phyloP scores from a whole-genome alignment of 2,888 invertebrate species.

The Drosophila hamatofila region DNA sequence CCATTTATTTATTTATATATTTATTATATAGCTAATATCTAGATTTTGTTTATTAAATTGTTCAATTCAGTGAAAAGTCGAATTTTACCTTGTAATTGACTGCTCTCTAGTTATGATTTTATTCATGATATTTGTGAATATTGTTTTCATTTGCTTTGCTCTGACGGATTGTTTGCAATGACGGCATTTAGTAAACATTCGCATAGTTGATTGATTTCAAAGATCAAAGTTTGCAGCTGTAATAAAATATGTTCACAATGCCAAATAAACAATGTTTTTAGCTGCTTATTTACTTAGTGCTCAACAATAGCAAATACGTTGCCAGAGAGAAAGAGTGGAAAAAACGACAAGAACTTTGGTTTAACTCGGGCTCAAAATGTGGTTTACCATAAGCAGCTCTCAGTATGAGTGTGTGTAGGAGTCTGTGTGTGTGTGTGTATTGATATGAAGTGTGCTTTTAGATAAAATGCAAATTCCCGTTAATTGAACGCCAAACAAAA shows the following conservation, averaged over 20 bases:
- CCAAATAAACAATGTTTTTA: constrained; percentile 25
- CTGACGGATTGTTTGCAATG: constrained; percentile 29
- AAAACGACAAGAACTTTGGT: constrained; percentile 10
- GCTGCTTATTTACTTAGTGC: constrained; percentile 29
- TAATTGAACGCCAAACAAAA: constrained; percentile 78
- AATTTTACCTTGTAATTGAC: constrained; percentile 19
- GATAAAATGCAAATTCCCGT: constrained; percentile 75
- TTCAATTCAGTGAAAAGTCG: constrained; percentile 9
- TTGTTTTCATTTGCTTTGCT: constrained; percentile 1
- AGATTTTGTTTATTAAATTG: neutral
- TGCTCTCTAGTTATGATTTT: constrained; percentile 2
- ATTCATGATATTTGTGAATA: neutral
- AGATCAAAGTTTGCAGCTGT: constrained; percentile 64
- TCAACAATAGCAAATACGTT: constrained; percentile 4
- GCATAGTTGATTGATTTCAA: constrained; percentile 41
- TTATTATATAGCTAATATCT: neutral
- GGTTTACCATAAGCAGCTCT: constrained; percentile 19
- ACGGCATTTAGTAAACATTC: constrained; percentile 22
- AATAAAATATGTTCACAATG: constrained; percentile 36
- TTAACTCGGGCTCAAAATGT: constrained; percentile 7
- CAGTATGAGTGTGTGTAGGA: neutral
- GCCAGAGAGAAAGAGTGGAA: neutral
- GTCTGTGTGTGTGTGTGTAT: constrained; percentile 13
- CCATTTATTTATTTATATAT: neutral
- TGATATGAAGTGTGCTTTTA: constrained; percentile 44